Conservation (phyloP, 2,113 vertebrate genomes). For the Mormoops blainvillei region DNA sequence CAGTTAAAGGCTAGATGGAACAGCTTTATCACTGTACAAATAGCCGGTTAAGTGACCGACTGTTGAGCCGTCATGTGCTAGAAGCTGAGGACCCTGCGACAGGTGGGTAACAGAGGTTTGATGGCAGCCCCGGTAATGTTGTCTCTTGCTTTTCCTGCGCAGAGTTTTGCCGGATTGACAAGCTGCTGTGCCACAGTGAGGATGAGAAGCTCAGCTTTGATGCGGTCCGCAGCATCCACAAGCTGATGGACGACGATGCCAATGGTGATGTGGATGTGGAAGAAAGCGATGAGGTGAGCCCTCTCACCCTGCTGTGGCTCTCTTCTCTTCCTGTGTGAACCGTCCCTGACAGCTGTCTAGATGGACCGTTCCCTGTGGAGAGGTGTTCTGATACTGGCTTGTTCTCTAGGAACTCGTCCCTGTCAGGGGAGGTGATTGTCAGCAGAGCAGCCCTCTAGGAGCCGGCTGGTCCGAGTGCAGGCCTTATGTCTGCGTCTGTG, state of each 20-base stretch:
- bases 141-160: conserved; percentile 50
- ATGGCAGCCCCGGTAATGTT: not conserved
- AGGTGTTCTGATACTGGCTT: not conserved
- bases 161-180: conserved; percentile 95
- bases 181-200: conserved; percentile 88
- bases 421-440: not conserved
- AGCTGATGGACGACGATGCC: conserved; percentile 98
- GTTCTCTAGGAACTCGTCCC: not conserved
- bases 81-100: not conserved
- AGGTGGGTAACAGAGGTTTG: not conserved
- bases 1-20: not conserved
- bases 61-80: not conserved
- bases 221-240: conserved; percentile 94
- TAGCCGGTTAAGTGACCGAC: not conserved
- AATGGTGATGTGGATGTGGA: conserved; percentile 95
- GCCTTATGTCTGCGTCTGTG: not conserved
- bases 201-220: conserved; percentile 92
- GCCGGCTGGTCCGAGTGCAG: not conserved
- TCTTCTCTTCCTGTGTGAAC: not conserved
- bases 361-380: not conserved
- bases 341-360: not conserved
- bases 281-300: conserved; percentile 94
- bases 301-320: not conserved
- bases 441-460: not conserved
- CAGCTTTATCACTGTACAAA: not conserved